Evolutionary conservation across 1,140 invertebrate genomes (phyloP), one percentile per base, ranked within the genome.

Genomic region (Drosophila teissieri): DNA sequence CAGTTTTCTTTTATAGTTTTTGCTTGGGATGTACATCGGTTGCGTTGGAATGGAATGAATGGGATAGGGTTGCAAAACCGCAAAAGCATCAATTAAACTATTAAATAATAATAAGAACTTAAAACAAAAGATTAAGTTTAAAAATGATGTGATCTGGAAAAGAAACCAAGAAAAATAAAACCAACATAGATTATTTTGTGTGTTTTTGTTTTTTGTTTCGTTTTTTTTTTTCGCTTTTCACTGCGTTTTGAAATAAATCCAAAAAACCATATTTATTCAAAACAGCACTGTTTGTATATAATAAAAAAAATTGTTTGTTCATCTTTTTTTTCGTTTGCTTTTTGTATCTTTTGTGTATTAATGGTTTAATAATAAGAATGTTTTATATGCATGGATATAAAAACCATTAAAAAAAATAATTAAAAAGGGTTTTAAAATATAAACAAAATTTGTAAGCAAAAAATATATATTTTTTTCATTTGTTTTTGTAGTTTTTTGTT

Each of bases 181-280:
- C 80, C 58, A 83, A 55, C 42, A 55, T 62, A 62, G 44, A 62
- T 51, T 55, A 74, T 80, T 78, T 84, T 74, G 69, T 75, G 70
- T 75, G 75, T 79, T 62, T 69, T 65, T 63, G 61, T 63, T 56
- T 57, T 73, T 48, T 48, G 24, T 81, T 81, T 69, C 36, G 78
- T 80, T 49, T 54, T 75, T 80, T 19, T 79, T 79, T 80, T 63
- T 57, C 69, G 51, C 40, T 78, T 78, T 89, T 79, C 58, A 49
- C 55, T 83, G 86, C 82, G 80, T 91, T 91, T 91, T 91, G 90
- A 91, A 74, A 91, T 91, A 91, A 91, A 91, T 91, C 86, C 83
- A 91, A 91, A 91, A 91, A 91, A 91, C 55, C 83, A 91, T 91
- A 91, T 91, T 91, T 91, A 91, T 91, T 91, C 90, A 91, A 91